These are phyloP conservation scores for Yponomeuta evonymella DNA, from an alignment of 2,888 invertebrate genomes.

Conservation along the genomic window DNA sequence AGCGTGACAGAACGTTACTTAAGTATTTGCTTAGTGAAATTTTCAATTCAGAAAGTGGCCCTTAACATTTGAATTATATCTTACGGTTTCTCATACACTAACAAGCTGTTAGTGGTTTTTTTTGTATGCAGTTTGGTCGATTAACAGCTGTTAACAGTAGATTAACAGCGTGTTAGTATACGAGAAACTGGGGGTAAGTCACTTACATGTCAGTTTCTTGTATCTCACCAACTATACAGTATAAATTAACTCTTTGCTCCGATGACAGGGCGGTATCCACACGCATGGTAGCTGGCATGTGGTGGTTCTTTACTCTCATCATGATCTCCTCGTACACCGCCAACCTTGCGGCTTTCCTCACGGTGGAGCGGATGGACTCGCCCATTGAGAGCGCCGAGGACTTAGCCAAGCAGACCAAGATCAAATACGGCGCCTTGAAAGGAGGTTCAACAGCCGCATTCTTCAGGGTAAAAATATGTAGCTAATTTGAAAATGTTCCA, in stretches of 20 bases:
- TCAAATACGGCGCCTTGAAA: conserved; percentile 95
- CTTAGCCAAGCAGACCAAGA: conserved; percentile 95
- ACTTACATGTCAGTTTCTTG: neutral
- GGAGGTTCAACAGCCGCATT: conserved; percentile 96
- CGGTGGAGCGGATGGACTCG: conserved; percentile 94
- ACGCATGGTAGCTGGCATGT: conserved; percentile 92
- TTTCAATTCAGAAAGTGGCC: too few relatives aligned
- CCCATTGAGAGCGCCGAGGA: conserved; percentile 98
- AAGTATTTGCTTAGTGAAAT: too few relatives aligned
- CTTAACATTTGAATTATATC: too few relatives aligned
- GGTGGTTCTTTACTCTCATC: conserved; percentile 97
- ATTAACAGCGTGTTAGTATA: too few relatives aligned
- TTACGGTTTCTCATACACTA: too few relatives aligned
- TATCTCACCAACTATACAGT: conserved; percentile 7
- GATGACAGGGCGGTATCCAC: conserved; percentile 86
- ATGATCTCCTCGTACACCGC: conserved; percentile 98
- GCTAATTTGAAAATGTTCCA: neutral
- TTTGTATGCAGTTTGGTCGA: too few relatives aligned
- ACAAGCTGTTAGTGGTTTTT: too few relatives aligned
- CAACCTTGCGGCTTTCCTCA: conserved; percentile 95
- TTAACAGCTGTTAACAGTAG: too few relatives aligned
- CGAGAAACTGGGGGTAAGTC: too few relatives aligned
- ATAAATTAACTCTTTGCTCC: neutral
- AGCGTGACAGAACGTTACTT: too few relatives aligned
- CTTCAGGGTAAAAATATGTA: conserved; percentile 83